Evolutionary conservation across 2,888 invertebrate species (phyloP), one percentile per base, ranked within the genome.

Genomic region (Rotaria macrura): DNA sequence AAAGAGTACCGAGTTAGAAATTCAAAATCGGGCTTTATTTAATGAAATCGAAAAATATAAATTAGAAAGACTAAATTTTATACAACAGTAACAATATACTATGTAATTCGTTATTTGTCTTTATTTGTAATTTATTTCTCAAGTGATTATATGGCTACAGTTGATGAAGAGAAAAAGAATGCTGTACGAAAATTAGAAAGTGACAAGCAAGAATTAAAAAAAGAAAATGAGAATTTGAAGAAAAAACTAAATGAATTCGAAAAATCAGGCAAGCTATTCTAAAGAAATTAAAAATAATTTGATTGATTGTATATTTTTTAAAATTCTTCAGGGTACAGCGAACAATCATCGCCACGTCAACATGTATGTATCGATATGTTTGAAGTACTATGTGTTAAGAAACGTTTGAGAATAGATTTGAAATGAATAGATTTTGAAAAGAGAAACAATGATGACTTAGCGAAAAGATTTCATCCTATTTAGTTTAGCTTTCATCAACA

Each of bases 141-240:
- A 25, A 79, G 79, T 79, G 43, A 79, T 79, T 79, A 79, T 79
- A 40, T n/a, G 40, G 43, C 43, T 7, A 12, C 79, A 14, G 4
- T 79, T 10, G 43, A 79, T 43, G 79, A 79, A 43, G 79, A 79
- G n/a, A 38, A 43, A n/a, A 79, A 79, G n/a, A 79, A 79, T 79
- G 79, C 79, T 43, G n/a, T 79, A 43, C 43, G 43, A 43, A 79
- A 79, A 79, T 43, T 79, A 25, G 14, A 43, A 25, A 5, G 4
- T 43, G 79, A 79, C 25, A 79, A 40, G 12, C 17, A n/a, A 12
- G 43, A 79, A 43, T 79, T 79, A 40, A 40, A 40, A 79, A n/a
- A 20, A 79, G 79, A 79, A 40, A 79, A 79, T 43, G 43, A 79
- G 5, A 79, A 4, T 40, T 43, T 79, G 12, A 40, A 25, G 12